Conservation (phyloP, 92 coral and sea anemone species). For the Zoanthus gigantus region DNA sequence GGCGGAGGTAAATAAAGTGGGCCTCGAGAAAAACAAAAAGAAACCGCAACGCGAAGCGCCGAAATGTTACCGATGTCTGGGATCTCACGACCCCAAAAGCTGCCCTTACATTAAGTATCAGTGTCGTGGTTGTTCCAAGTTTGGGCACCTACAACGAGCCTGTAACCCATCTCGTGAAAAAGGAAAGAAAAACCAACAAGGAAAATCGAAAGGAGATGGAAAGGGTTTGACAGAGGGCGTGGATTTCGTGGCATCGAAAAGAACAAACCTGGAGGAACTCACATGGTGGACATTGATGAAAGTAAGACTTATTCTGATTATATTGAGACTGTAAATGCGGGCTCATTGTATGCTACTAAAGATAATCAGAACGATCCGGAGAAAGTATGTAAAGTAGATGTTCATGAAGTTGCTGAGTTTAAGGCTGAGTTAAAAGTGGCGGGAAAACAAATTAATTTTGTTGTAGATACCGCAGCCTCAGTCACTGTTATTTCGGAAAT, state of each 20-base stretch:
- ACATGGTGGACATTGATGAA: constrained; percentile 31
- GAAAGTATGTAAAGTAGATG: constrained; percentile 36
- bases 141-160: constrained; percentile 49
- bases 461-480: constrained; percentile 41
- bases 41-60: constrained; percentile 33
- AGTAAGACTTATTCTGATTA: constrained; percentile 23
- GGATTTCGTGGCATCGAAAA: constrained; percentile 31
- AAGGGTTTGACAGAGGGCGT: neutral
- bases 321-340: constrained; percentile 32
- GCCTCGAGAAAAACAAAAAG: constrained; percentile 36
- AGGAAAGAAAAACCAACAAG: constrained; percentile 29
- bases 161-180: constrained; percentile 32
- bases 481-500: constrained; percentile 15
- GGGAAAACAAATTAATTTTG: constrained; percentile 28
- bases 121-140: constrained; percentile 38
- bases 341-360: too few relatives aligned
- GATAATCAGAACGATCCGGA: constrained; percentile 23
- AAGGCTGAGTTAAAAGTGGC: constrained; percentile 28
- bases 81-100: constrained; percentile 37
- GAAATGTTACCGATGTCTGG: constrained; percentile 50
- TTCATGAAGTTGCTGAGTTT: constrained; percentile 32
- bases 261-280: constrained; percentile 8
- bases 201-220: constrained; percentile 31
- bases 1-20: neutral
- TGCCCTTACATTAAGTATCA: too few relatives aligned